phyloP scores from a whole-genome alignment of 2,888 invertebrate species.

The Drosophila lacicola region DNA sequence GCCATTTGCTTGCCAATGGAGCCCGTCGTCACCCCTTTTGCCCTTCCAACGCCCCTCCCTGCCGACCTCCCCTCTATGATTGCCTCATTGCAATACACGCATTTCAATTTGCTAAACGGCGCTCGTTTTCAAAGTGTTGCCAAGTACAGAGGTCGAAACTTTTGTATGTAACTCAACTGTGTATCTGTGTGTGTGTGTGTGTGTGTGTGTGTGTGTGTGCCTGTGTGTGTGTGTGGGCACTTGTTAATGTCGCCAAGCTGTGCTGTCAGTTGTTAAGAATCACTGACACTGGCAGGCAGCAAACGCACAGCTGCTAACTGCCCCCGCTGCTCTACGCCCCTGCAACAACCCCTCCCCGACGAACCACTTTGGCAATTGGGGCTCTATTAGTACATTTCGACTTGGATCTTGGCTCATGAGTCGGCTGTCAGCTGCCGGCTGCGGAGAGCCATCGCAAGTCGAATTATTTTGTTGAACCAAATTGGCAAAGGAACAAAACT shows the following conservation, averaged over 20 bases:
- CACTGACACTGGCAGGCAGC: constrained; percentile 37
- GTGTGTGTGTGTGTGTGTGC: constrained; percentile 2
- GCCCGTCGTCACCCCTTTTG: background rate
- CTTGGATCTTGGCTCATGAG: constrained; percentile 11
- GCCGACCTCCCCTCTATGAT: background rate
- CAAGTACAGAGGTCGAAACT: constrained; percentile 36
- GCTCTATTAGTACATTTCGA: constrained; percentile 36
- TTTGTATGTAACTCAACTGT: constrained; percentile 6
- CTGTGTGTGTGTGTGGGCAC: constrained; percentile 11
- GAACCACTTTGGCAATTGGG: background rate
- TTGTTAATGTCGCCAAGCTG: constrained; percentile 47
- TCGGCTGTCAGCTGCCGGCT: constrained; percentile 38
- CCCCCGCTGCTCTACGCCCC: background rate
- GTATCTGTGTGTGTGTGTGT: background rate
- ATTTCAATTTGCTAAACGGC: constrained; percentile 49
- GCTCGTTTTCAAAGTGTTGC: constrained; percentile 43
- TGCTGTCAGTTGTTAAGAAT: constrained; percentile 43
- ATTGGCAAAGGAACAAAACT: constrained; percentile 37
- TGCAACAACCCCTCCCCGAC: no score
- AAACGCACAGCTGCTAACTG: constrained; percentile 1
- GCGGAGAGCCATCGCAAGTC: constrained; percentile 17
- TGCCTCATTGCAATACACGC: constrained; percentile 27
- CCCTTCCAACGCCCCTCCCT: background rate
- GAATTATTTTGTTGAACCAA: constrained; percentile 18
- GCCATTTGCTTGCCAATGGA: constrained; percentile 38